Evolutionary conservation across 1,140 invertebrate species (phyloP).

Genomic region (Plutomurus gul): DNA sequence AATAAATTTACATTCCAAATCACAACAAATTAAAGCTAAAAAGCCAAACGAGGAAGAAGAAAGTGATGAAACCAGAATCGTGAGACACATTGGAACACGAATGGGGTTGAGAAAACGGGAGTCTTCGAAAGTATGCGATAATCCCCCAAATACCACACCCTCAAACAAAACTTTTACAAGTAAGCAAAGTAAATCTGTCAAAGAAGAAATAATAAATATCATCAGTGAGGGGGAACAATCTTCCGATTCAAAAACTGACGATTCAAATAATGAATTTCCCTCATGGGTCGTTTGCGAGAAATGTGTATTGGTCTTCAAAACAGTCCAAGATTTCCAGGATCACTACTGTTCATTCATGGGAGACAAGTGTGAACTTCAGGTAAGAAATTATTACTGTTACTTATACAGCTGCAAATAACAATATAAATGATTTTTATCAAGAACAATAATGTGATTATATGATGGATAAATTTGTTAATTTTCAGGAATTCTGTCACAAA

Average conservation of each 20-base stretch:
- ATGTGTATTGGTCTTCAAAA: background rate
- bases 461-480: background rate
- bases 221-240: background rate
- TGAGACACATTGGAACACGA: background rate
- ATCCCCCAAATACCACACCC: background rate
- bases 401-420: background rate
- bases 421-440: too few species aligned
- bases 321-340: background rate
- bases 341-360: background rate
- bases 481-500: background rate
- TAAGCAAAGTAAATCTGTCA: too few species aligned
- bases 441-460: too few species aligned
- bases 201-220: background rate
- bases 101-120: background rate
- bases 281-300: conserved; percentile 2
- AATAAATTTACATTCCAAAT: background rate
- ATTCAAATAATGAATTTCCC: background rate
- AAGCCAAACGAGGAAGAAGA: background rate
- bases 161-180: too few species aligned
- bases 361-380: background rate
- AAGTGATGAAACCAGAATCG: background rate
- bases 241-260: background rate
- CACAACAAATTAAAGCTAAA: background rate
- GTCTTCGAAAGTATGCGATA: background rate
- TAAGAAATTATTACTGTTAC: background rate